A percentile compares a stretch with the other conserved stretches of the same genome.
Conservation (phyloP, 2,797 vertebrate species). For the Spheniscus humboldti region DNA sequence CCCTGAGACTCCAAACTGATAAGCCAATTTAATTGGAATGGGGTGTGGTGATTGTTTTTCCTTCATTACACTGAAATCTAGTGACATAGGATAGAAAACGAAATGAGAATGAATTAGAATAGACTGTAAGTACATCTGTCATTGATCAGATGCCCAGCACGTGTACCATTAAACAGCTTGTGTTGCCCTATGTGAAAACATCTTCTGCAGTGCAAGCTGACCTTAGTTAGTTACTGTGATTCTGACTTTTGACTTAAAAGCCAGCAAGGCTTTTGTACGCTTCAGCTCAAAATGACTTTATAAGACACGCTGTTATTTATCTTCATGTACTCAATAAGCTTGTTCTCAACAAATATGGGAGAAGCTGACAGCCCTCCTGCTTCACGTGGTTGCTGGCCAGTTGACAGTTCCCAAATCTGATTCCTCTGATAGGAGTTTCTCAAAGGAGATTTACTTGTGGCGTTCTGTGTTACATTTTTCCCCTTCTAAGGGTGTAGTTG, state of each 20-base stretch:
- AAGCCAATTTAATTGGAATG: background rate
- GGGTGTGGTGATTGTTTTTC: background rate
- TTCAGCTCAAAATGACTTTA: background rate
- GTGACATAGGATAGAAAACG: background rate
- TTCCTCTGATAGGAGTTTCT: background rate
- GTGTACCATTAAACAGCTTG: background rate
- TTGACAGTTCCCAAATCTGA: background rate
- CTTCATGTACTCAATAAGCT: background rate
- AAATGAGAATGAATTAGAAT: background rate
- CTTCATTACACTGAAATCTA: background rate
- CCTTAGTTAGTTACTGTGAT: background rate
- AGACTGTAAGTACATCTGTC: background rate
- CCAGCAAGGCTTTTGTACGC: background rate
- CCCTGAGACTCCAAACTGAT: constrained; percentile 4
- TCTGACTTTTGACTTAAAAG: background rate
- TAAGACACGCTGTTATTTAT: background rate
- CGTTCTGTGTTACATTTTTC: background rate
- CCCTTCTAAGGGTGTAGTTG: background rate
- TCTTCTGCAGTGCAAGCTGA: background rate
- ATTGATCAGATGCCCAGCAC: background rate
- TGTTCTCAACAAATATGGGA: background rate
- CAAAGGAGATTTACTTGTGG: background rate
- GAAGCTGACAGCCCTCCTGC: background rate
- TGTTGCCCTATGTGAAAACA: background rate
- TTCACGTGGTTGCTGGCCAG: background rate